phyloP scores from a whole-genome alignment of 92 coral and sea anemone genomes.

The Pocillopora grandis region DNA sequence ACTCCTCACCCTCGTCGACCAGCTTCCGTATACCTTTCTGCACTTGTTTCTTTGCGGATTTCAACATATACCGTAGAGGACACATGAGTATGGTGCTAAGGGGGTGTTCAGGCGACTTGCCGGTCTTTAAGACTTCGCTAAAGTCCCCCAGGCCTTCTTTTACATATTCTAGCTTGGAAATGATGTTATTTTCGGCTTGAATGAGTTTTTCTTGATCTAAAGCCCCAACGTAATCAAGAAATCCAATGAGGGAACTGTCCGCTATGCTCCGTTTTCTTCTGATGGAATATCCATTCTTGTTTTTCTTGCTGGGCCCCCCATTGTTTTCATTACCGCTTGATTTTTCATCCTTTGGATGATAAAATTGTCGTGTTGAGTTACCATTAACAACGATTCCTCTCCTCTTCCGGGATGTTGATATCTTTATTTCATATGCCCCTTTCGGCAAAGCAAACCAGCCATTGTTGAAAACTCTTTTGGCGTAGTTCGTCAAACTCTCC shows the following conservation, averaged over 20 bases:
- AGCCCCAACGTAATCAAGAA: constrained; percentile 76
- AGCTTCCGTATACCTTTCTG: constrained; percentile 39
- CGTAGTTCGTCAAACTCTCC: constrained; percentile 53
- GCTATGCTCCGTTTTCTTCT: constrained; percentile 58
- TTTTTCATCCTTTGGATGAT: no score
- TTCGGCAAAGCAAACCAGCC: constrained; percentile 74
- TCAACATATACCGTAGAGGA: constrained; percentile 57
- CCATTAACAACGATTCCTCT: constrained; percentile 14
- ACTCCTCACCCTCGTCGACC: constrained; percentile 35
- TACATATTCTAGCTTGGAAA: constrained; percentile 42
- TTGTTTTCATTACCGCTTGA: background rate
- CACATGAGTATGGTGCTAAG: constrained; percentile 62
- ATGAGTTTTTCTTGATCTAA: constrained; percentile 49
- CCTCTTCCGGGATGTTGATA: constrained; percentile 37
- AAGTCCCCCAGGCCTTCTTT: constrained; percentile 60
- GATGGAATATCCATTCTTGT: background rate
- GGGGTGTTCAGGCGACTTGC: constrained; percentile 62
- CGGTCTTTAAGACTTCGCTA: constrained; percentile 58
- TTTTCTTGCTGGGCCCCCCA: background rate
- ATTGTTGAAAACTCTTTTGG: constrained; percentile 56
- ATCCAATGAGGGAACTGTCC: constrained; percentile 53
- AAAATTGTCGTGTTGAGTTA: no score
- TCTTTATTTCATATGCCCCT: constrained; percentile 42
- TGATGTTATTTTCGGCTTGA: constrained; percentile 48
- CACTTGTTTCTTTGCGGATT: constrained; percentile 41